Evolutionary conservation across 2,797 vertebrate species (phyloP), one percentile per base, ranked within the genome.

Genomic region (Danio tinwini): DNA sequence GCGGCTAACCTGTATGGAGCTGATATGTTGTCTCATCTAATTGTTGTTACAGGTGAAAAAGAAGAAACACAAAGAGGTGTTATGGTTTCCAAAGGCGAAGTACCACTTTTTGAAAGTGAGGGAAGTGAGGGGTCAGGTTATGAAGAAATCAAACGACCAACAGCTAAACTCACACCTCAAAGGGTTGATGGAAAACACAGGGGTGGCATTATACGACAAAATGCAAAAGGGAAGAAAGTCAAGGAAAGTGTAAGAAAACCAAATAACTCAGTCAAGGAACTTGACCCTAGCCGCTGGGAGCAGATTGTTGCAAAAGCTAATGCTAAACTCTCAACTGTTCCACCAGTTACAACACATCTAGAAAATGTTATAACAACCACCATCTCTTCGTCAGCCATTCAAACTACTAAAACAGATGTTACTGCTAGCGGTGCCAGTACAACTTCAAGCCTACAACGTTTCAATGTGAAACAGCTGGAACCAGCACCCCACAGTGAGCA

Each of bases 1-100:
- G 85, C 89, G 62, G 91, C 91, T 17, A 95, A 95, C 87, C 86
- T 95, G 40, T 91, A 94, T 42, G 94, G 94, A 50, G 91, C 86
- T 13, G 91, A 94, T 81, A 94, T 94, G 92, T 61, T 95, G 50
- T 91, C 93, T 76, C 94, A 94, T 86, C 62, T 86, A 19, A 87
- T 95, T 45, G 89, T 89, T 70, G 83, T 95, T 62, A 89, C 67
- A 29, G 88, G 53, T 39, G 84, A 85, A 82, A 88, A 86, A 16
- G 47, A 82, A n/a, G 81, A 85, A 52, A 84, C 86, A 5, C 84
- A 45, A 39, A 69, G 86, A 13, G 89, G 84, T 76, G 83, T 81
- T 74, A 65, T 79, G 8, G 72, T 80, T 13, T 63, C 75, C 6
- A 82, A 40, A 21, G 64, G 45, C 4, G 78, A 86, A 59, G 78